Conservation (phyloP, 2,888 invertebrate species). For the Chesias legatella region DNA sequence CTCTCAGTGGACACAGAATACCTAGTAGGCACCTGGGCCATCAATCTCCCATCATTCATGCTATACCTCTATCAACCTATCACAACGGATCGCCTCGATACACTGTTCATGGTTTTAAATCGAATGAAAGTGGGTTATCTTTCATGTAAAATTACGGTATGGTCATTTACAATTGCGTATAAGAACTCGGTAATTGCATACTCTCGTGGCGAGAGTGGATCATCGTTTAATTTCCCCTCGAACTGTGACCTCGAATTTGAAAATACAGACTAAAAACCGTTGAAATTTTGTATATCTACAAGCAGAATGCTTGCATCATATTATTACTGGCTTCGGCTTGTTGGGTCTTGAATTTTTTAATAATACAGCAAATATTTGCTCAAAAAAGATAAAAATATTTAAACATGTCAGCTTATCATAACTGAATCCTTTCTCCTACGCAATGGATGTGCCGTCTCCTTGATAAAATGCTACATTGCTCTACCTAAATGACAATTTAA, state of each 20-base stretch:
- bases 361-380: slow-evolving; percentile 51
- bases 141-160: slow-evolving; percentile 25
- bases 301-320: not conserved
- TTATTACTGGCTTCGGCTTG: slow-evolving; percentile 34
- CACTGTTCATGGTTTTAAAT: slow-evolving; percentile 25
- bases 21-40: slow-evolving; percentile 19
- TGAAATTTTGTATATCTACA: too few relatives aligned
- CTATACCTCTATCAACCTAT: slow-evolving; percentile 29
- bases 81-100: slow-evolving; percentile 39
- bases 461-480: too few relatives aligned
- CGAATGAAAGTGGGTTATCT: slow-evolving; percentile 45
- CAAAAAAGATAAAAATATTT: slow-evolving; percentile 40
- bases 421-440: slow-evolving; percentile 27
- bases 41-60: slow-evolving; percentile 38
- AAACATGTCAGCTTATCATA: slow-evolving; percentile 40
- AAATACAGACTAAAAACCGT: too few relatives aligned
- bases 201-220: slow-evolving; percentile 2
- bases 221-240: slow-evolving; percentile 5
- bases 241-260: slow-evolving; percentile 2
- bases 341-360: slow-evolving; percentile 45
- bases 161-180: slow-evolving; percentile 21
- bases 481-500: too few relatives aligned
- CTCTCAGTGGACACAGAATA: slow-evolving; percentile 1
- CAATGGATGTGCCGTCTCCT: too few relatives aligned
- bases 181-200: slow-evolving; percentile 9